phyloP scores from a whole-genome alignment of 2,888 invertebrate genomes.

The Caenorhabditis sp. region DNA sequence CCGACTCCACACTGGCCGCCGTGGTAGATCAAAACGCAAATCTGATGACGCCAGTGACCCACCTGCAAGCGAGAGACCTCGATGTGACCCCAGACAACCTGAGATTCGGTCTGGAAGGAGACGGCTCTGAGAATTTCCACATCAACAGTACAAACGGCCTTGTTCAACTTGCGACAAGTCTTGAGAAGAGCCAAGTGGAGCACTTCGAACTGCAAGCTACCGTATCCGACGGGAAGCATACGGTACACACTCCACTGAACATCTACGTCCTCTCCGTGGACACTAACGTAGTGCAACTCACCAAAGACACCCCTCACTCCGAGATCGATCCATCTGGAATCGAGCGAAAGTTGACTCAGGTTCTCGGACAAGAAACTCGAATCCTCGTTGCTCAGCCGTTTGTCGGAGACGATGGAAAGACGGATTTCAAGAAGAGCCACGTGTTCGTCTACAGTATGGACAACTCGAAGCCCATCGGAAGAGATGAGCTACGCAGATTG shows the following conservation, averaged over 20 bases:
- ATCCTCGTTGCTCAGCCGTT: conserved; percentile 77
- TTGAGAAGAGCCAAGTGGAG: conserved; percentile 63
- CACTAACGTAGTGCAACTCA: conserved; percentile 77
- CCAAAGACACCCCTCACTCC: conserved; percentile 67
- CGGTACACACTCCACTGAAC: conserved; percentile 71
- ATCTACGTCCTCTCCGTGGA: conserved; percentile 78
- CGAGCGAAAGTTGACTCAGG: conserved; percentile 68
- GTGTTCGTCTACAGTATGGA: conserved; percentile 79
- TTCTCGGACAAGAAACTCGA: conserved; percentile 71
- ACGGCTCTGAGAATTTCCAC: conserved; percentile 69
- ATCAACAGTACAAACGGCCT: conserved; percentile 75
- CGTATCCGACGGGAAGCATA: conserved; percentile 75
- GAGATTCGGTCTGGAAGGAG: conserved; percentile 65
- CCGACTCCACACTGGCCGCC: conserved; percentile 73
- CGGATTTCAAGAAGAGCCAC: conserved; percentile 71
- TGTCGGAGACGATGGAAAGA: conserved; percentile 71
- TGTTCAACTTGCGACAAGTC: conserved; percentile 65
- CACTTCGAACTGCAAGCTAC: conserved; percentile 71
- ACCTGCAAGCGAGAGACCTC: conserved; percentile 75
- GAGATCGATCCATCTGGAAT: conserved; percentile 73
- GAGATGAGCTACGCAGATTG: conserved; percentile 63
- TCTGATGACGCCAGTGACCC: conserved; percentile 67
- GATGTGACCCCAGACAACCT: conserved; percentile 68
- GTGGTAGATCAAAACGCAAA: conserved; percentile 77
- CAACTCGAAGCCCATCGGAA: conserved; percentile 69